Percentiles rank a stretch among this genome's conserved stretches.
These are phyloP conservation scores for Ophraella communa DNA, from an alignment of 2,888 invertebrate species.

Conservation along the genomic window DNA sequence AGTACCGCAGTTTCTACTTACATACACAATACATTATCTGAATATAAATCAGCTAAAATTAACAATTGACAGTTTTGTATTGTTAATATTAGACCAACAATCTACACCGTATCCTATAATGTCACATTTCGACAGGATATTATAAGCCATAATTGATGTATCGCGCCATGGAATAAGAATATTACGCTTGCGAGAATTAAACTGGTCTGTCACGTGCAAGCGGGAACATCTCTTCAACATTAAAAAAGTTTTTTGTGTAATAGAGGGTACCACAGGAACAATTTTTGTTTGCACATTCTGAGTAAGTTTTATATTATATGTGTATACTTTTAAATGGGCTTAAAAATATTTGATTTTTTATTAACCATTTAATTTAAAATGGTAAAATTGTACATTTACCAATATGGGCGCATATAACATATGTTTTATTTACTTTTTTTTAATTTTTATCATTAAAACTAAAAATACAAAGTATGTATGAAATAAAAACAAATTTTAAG, in stretches of 20 bases:
- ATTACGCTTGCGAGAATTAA: slow-evolving; percentile 41
- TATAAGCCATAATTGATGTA: slow-evolving; percentile 35
- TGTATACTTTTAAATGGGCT: background rate
- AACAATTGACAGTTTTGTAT: slow-evolving; percentile 29
- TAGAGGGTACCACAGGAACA: background rate
- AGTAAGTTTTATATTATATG: background rate
- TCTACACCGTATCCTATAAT: slow-evolving; percentile 29
- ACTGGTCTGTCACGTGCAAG: slow-evolving; percentile 37
- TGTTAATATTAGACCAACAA: slow-evolving; percentile 17
- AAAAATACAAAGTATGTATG: no score
- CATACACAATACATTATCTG: slow-evolving; percentile 30
- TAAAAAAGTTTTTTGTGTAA: slow-evolving; percentile 16
- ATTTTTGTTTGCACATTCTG: background rate
- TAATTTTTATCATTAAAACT: no score
- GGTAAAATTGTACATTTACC: no score
- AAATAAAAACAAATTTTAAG: no score
- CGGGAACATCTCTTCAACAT: slow-evolving; percentile 26
- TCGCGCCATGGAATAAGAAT: slow-evolving; percentile 15
- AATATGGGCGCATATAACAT: no score
- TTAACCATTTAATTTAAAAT: no score
- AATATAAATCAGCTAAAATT: slow-evolving; percentile 31
- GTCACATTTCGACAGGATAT: slow-evolving; percentile 38
- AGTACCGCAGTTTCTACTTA: slow-evolving; percentile 11
- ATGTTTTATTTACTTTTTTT: no score
- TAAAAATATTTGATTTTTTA: no score